Evolutionary conservation across 2,888 invertebrate species (phyloP), one percentile per base, ranked within the genome.

Genomic region (Drosophila subsilvestris): DNA sequence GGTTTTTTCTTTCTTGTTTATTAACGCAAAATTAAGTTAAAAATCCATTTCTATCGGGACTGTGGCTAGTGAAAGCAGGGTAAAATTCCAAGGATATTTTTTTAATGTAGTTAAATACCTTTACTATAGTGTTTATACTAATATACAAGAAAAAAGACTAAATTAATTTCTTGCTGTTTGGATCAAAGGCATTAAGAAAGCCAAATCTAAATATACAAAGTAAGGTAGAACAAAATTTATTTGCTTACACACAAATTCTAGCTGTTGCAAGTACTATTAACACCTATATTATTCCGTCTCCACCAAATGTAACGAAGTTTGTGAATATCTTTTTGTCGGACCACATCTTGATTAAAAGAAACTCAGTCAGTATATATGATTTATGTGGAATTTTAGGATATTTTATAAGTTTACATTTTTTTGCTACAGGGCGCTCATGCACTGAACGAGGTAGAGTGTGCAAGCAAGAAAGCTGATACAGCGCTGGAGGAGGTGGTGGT

Each of bases 181-280:
- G 55, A 72, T 63, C 59, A 45, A 65, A 73, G 65, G 58, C 72
- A 70, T 50, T 60, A 56, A 60, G 65, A 60, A 63, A 71, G 53
- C 63, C 58, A 53, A 63, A 57, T 60, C 55, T 71, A 69, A 69
- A 59, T 69, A 69, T 69, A 69, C 20, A 22, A 32, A 92, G 91
- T 73, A 92, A 91, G 79, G 79, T 88, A 43, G 94, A 94, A 93
- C 95, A 96, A 93, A 95, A 95, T 95, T 93, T 94, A 70, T 54
- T 47, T 22, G 18, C 17, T 44, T 49, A 43, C 37, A 53, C 18
- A 54, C 54, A 43, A 59, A 27, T 49, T 48, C 49, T 49, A 54
- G 49, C 48, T 69, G 47, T 20, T 29, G 43, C n/a, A 48, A 70
- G 7, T 43, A 53, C 56, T 61, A 70, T 70, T 70, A 70, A 70